A percentile compares a stretch with the other conserved stretches of the same genome.
phyloP scores from a whole-genome alignment of 2,797 vertebrate genomes.

The Labeo calbasu region DNA sequence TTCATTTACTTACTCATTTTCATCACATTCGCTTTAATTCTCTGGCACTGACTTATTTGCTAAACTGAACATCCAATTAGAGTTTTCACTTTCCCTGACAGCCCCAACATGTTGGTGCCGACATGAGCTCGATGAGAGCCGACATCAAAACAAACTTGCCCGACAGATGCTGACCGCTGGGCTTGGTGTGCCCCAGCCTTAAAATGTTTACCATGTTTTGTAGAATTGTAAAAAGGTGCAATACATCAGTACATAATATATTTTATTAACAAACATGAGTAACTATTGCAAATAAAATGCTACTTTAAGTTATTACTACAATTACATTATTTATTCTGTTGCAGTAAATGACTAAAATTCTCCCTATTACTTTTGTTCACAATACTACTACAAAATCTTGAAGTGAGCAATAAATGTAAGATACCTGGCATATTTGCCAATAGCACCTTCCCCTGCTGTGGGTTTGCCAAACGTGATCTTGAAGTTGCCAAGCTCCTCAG shows the following conservation, averaged over 20 bases:
- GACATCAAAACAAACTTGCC: too few relatives aligned
- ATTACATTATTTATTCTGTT: neutral
- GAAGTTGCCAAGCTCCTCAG: slow-evolving; percentile 90
- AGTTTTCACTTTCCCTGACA: too few relatives aligned
- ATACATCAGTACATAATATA: neutral
- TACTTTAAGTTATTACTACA: neutral
- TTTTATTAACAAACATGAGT: neutral
- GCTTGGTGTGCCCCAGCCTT: too few relatives aligned
- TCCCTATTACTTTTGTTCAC: neutral
- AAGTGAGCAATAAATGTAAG: neutral
- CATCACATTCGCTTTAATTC: too few relatives aligned
- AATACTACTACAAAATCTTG: neutral
- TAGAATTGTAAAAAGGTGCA: neutral
- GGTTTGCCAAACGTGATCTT: slow-evolving; percentile 87
- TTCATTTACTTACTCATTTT: too few relatives aligned
- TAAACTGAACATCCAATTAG: too few relatives aligned
- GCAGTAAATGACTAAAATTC: neutral
- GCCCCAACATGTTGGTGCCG: too few relatives aligned
- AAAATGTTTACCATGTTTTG: neutral
- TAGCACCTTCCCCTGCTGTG: slow-evolving; percentile 71
- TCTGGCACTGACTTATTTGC: too few relatives aligned
- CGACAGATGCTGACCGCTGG: too few relatives aligned
- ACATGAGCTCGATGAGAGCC: too few relatives aligned
- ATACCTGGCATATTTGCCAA: slow-evolving; percentile 85
- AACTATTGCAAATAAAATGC: neutral